Evolutionary conservation across 2,888 invertebrate genomes (phyloP), one percentile per base, ranked within the genome.

Genomic region (Sesamia inferens): DNA sequence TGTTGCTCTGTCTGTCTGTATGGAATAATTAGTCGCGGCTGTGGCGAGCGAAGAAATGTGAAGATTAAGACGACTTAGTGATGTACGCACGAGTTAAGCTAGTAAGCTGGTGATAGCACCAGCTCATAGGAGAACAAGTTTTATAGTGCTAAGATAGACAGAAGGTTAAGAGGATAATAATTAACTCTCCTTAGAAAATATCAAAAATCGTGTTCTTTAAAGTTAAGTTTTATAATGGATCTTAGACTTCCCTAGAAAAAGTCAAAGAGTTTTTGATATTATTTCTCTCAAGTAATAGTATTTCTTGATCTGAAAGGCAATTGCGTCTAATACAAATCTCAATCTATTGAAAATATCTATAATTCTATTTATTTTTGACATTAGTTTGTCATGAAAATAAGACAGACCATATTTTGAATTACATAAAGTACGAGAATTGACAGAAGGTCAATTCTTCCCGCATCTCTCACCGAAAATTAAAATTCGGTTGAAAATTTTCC

Each of bases 1-100:
- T 68, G 70, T 69, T 44, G 59, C 72, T 64, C 64, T 19, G 54
- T 59, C 78, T 73, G 58, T 76, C 78, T 83, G 77, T 63, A 54
- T 75, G 44, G 77, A 85, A 85, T 85, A 85, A 87, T 85, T 85
- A 87, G 87, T 85, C 76, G 78, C 74, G 72, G 76, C 85, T 86
- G 87, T 71, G 87, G 85, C 77, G 77, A 79, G 67, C 76, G 76
- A 81, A 87, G 85, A 87, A 85, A 87, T 85, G 83, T 85, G 69
- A 85, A 79, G 76, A 83, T 85, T 78, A 83, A 83, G 85, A 87
- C 74, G 65, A 79, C 66, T 82, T 48, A 24, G 61, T 79, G 62
- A 48, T n/a, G 44, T 51, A 13, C 59, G 51, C 16, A 10, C 70
- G 58, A 0, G 0, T 2, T n/a, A 65, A 8, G 13, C 11, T 0